Evolutionary conservation across 1,140 invertebrate genomes (phyloP), one percentile per base, ranked within the genome.

Genomic region (Lethrus apterus): DNA sequence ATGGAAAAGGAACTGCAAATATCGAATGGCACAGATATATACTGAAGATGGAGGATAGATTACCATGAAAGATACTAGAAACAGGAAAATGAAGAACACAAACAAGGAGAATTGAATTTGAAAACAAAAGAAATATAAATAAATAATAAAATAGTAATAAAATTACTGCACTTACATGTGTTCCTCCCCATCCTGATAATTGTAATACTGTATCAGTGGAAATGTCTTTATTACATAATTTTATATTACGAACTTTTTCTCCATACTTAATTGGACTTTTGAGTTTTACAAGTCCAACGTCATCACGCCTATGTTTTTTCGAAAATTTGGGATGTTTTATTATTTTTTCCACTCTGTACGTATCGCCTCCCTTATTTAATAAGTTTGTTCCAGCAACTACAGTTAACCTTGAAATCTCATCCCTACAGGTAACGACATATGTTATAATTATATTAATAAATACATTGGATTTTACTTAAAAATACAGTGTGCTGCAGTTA

Each of bases 221-320:
- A 33, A 48, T 68, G 5, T 60, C 57, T 2, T 59, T 59, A 10
- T 47, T 11, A 2, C 66, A 62, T 13, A 69, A 48, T 0, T 57
- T 48, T 2, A 70, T 63, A 5, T 59, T 48, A 42, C 62, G 58
- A n/a, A 70, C 67, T 40, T 60, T 51, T 71, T 69, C 65, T 23
- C 63, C 67, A 13, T 70, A 70, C 15, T 56, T 59, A 4, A 77
- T 67, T 1, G 68, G 57, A 33, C 57, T 51, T 9, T 68, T 64
- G 11, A 79, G 57, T 19, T 64, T 60, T 10, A 79, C 60, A 11
- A 79, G 44, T 10, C 74, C 74, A 21, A 79, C 69, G 50, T 79
- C 77, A 56, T 74, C 70, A 4, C 23, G 17, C 15, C 26, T 42
- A 3, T 14, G 26, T 42, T 4, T 3, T 10, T 21, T 9, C 4